These are phyloP conservation scores for Anarsia innoxiella DNA, from an alignment of 2,888 invertebrate species.

Conservation along the genomic window DNA sequence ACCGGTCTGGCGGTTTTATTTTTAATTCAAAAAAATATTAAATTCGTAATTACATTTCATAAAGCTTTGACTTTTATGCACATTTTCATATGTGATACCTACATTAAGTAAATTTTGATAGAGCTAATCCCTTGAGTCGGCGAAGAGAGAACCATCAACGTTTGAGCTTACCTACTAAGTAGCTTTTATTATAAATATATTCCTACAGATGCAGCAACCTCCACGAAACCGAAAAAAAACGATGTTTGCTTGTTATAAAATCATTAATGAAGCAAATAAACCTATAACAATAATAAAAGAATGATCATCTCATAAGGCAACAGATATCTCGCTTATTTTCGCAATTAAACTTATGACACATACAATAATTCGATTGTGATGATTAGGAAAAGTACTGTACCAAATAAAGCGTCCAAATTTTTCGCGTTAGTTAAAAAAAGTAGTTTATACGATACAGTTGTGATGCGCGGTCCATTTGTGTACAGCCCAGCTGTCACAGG, in stretches of 20 bases:
- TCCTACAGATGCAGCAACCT: constrained; percentile 17
- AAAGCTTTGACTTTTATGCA: too few species aligned
- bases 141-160: too few species aligned
- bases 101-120: too few species aligned
- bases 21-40: too few species aligned
- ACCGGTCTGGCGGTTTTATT: too few species aligned
- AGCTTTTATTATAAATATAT: too few species aligned
- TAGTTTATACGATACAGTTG: constrained; percentile 21
- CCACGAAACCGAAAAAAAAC: constrained; percentile 6
- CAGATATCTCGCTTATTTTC: constrained; percentile 21
- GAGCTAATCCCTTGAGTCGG: too few species aligned
- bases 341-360: constrained; percentile 49
- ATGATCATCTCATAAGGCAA: constrained; percentile 16
- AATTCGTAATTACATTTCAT: too few species aligned
- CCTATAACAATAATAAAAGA: constrained; percentile 23
- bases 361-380: constrained; percentile 69
- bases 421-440: constrained; percentile 45
- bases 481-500: constrained; percentile 15
- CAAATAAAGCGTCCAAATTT: constrained; percentile 67
- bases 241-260: constrained; percentile 11
- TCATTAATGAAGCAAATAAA: constrained; percentile 16
- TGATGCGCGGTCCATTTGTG: constrained; percentile 21
- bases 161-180: too few species aligned
- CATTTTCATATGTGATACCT: too few species aligned
- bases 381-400: constrained; percentile 46